phyloP scores from a whole-genome alignment of 2,797 vertebrate genomes.

The Naso thynnoides region DNA sequence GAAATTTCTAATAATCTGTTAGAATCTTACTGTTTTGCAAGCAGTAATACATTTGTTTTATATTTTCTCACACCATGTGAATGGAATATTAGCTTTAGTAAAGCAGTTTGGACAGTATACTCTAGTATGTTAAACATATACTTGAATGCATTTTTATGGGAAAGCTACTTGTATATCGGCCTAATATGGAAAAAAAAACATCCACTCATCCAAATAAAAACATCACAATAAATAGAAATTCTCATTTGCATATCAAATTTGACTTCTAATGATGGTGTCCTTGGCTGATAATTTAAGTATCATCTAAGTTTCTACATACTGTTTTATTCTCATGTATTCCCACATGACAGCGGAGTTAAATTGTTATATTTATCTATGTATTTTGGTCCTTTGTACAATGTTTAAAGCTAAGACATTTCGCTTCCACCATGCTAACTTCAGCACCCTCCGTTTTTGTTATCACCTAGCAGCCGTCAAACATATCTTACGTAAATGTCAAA shows the following conservation, averaged over 20 bases:
- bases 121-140: neutral
- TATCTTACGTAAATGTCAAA: constrained; percentile 29
- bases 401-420: neutral
- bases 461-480: constrained; percentile 10
- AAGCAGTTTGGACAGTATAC: neutral
- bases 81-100: neutral
- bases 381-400: neutral
- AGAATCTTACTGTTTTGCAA: neutral
- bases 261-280: no score
- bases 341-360: neutral
- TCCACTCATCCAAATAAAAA: neutral
- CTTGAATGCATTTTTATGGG: no score
- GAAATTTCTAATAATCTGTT: neutral
- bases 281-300: neutral
- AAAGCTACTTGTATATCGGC: neutral
- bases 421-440: neutral
- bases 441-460: constrained; percentile 6
- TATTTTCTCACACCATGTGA: neutral
- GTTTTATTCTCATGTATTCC: no score
- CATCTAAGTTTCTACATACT: no score
- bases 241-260: no score
- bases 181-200: neutral
- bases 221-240: neutral
- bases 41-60: neutral
- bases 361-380: neutral